Base-by-base conservation (phyloP, 2,888 invertebrate genomes). In the Automeris io region DNA sequence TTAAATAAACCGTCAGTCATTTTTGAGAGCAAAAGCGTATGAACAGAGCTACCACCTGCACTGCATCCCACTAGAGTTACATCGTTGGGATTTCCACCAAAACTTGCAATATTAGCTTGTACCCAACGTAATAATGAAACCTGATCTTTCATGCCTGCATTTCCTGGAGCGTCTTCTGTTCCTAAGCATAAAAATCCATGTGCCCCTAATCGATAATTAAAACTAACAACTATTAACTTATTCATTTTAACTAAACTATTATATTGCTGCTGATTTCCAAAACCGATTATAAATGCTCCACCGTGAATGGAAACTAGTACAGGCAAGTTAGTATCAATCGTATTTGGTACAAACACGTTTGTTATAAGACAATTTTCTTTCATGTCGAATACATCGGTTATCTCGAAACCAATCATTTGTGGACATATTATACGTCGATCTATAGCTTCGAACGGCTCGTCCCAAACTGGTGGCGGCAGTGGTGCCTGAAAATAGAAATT, bases 71-170 rank as follows among this genome's bases (percentile, higher is more conserved):
- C 35, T 13, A 74, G 41, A 0, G 70, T 70, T 1, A 75, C 57
- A 19, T 72, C 70, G 22, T 63, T 35, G 7, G 73, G 64, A 34
- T 71, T 68, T 0, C 71, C 73, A 2, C 71, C 68, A 36, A 69
- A 73, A n/a, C 39, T 45, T 0, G 53, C 66, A 21, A 73, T 70
- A 38, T 74, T 71, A 8, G 49, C 47, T 22, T 63, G 46, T 1
- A 67, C 62, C 66, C 51, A 61, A 1, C 51, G 47, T 6, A 61
- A 29, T 4, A 57, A 35, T 0, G 61, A 55, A 1, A 65, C 54
- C 40, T 61, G 61, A 37, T 67, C 65, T 35, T 65, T 67, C 51
- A 65, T 52, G 0, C 63, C 66, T 6, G 63, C 65, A 25, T 69
- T 69, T 2, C 69, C 69, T 3, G 69, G 69, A 22, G 35, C 49